These are phyloP conservation scores for Aplysina aerophoba DNA, from an alignment of 37 sponge, comb jelly and placozoan genomes.

Conservation along the genomic window DNA sequence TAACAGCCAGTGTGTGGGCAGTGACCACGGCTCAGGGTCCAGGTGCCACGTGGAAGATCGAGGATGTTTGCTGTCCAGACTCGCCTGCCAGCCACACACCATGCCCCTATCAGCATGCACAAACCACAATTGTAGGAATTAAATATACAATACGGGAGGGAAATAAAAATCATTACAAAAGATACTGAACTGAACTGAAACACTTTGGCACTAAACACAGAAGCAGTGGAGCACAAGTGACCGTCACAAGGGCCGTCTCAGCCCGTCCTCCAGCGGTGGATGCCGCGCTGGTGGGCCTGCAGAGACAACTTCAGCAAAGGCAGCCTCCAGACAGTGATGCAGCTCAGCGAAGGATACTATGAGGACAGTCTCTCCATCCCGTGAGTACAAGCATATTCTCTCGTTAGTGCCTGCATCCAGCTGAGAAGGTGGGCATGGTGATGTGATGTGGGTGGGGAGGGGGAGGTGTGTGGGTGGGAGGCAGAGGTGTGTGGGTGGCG, in stretches of 20 bases:
- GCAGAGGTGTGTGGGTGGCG: too few relatives aligned
- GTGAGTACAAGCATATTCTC: conserved; percentile 64
- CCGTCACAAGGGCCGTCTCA: neutral
- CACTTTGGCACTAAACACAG: neutral
- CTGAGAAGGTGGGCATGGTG: conserved; percentile 18
- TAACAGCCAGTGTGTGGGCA: too few relatives aligned
- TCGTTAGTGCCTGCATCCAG: conserved; percentile 80
- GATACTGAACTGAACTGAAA: neutral
- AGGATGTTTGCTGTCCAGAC: too few relatives aligned
- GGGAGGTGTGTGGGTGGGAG: too few relatives aligned
- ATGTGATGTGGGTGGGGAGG: neutral
- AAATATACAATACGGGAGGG: too few relatives aligned
- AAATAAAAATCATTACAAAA: neutral
- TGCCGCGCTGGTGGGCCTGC: neutral
- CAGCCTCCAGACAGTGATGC: conserved; percentile 66
- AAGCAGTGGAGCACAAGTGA: neutral
- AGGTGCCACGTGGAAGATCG: too few relatives aligned
- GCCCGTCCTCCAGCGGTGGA: neutral
- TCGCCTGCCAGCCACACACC: too few relatives aligned
- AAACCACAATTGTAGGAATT: too few relatives aligned
- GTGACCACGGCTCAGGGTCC: too few relatives aligned
- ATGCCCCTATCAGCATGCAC: too few relatives aligned
- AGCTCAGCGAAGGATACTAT: conserved; percentile 82
- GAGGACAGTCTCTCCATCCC: conserved; percentile 81
- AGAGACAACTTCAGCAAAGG: conserved; percentile 60